Evolutionary conservation across 2,797 vertebrate species (phyloP).

Genomic region (Gymnothorax javanicus): DNA sequence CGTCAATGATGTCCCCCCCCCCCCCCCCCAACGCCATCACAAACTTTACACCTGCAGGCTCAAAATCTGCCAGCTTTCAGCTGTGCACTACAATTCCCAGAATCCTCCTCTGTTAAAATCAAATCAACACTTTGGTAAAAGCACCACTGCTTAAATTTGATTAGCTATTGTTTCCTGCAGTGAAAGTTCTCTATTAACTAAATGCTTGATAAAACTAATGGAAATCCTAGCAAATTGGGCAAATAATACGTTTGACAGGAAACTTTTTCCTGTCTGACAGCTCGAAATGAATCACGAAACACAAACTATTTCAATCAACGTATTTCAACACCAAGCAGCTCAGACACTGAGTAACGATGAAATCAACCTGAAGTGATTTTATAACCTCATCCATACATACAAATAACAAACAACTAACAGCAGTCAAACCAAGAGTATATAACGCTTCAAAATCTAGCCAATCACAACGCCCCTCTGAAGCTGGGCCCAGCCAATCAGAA

Average conservation of each 20-base stretch:
- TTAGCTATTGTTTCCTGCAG: neutral
- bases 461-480: constrained; percentile 35
- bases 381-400: constrained; percentile 40
- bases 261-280: constrained; percentile 38
- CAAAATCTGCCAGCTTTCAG: neutral
- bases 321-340: neutral
- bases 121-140: constrained; percentile 6
- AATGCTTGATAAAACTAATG: neutral
- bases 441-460: constrained; percentile 22
- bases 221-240: neutral
- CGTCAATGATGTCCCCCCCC: constrained; percentile 49
- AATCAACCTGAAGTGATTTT: neutral
- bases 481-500: constrained; percentile 40
- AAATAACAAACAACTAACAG: neutral
- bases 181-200: neutral
- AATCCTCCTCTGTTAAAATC: constrained; percentile 32
- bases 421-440: constrained; percentile 21
- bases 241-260: constrained; percentile 23
- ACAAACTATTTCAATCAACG: neutral
- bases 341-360: neutral
- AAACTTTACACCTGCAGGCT: constrained; percentile 8
- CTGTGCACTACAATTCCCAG: constrained; percentile 42
- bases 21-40: constrained; percentile 13
- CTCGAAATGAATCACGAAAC: constrained; percentile 53
- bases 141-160: neutral